These are phyloP conservation scores for Mechanitis mazaeus DNA, from an alignment of 2,888 invertebrate genomes.

Conservation along the genomic window DNA sequence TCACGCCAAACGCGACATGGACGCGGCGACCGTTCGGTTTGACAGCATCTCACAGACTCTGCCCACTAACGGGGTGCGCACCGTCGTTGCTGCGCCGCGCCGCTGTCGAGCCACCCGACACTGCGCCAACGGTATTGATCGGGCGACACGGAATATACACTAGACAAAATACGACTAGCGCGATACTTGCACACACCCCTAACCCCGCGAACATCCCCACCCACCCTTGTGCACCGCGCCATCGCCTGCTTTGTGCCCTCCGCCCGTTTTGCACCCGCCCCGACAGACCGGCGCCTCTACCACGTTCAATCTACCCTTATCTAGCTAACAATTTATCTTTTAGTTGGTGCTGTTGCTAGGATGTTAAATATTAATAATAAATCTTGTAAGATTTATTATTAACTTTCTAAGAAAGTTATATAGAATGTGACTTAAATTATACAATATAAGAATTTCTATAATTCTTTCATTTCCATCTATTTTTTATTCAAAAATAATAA, in stretches of 20 bases:
- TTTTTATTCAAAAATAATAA: no score
- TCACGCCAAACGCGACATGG: constrained; percentile 74
- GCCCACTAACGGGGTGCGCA: constrained; percentile 58
- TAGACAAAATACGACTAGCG: constrained; percentile 75
- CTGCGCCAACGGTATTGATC: constrained; percentile 77
- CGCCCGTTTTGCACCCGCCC: constrained; percentile 29
- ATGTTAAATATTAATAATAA: neutral
- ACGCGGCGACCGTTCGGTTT: constrained; percentile 69
- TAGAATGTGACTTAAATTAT: no score
- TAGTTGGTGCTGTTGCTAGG: constrained; percentile 34
- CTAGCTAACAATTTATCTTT: constrained; percentile 31
- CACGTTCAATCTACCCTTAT: constrained; percentile 29
- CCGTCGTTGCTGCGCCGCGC: constrained; percentile 72
- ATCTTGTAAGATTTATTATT: no score
- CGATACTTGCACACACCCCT: constrained; percentile 71
- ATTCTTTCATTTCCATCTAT: no score
- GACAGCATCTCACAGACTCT: constrained; percentile 76
- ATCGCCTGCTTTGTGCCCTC: constrained; percentile 58
- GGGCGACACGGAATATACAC: constrained; percentile 74
- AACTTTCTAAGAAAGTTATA: no score
- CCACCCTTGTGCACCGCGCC: constrained; percentile 57
- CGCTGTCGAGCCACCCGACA: constrained; percentile 70
- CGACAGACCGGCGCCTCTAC: constrained; percentile 34
- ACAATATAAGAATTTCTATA: no score
- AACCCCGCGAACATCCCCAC: constrained; percentile 38